Evolutionary conservation across 2,113 vertebrate species (phyloP), one percentile per base, ranked within the genome.

Genomic region (Haliaeetus leucogaster): DNA sequence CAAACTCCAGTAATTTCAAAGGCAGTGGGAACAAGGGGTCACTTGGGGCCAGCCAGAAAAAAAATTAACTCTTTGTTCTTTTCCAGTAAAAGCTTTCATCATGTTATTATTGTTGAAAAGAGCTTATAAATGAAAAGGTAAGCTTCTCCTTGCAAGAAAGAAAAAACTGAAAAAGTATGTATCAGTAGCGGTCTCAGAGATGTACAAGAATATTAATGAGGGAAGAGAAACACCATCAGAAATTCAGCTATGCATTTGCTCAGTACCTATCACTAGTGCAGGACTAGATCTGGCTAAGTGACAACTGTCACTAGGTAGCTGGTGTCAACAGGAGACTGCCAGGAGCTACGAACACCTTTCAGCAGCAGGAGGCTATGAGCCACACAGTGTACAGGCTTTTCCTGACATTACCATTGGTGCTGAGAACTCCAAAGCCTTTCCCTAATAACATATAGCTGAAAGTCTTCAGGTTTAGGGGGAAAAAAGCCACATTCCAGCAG

Each of bases 1-100:
- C 80, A 96, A 95, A 95, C 87, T 86, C 26, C 67, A 96, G 81
- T 77, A 74, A 90, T 95, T 95, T 97, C 90, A 95, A 94, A 95
- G 82, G 73, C 81, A 96, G 29, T 89, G 84, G 70, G 95, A 97
- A 96, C 91, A 96, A 81, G 81, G 63, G 78, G 88, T 95, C 88
- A 97, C 40, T 59, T 68, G 68, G 67, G 88, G 88, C 77, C 92
- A 96, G 45, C 11, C 55, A 87, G 85, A 47, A 86, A 83, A 81
- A 79, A 94, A 66, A 47, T 65, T 89, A 95, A 90, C 79, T 55
- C 86, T 85, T 78, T 89, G 40, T 45, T 95, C 42, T 86, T 88
- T 90, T 55, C 27, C 43, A 72, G 55, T 58, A 74, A 73, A 94
- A 78, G 74, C 14, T 85, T 53, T 84, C 4, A 2, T 88, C 26